Evolutionary conservation across 2,113 vertebrate genomes (phyloP).

Genomic region (Vanacampus margaritifer): DNA sequence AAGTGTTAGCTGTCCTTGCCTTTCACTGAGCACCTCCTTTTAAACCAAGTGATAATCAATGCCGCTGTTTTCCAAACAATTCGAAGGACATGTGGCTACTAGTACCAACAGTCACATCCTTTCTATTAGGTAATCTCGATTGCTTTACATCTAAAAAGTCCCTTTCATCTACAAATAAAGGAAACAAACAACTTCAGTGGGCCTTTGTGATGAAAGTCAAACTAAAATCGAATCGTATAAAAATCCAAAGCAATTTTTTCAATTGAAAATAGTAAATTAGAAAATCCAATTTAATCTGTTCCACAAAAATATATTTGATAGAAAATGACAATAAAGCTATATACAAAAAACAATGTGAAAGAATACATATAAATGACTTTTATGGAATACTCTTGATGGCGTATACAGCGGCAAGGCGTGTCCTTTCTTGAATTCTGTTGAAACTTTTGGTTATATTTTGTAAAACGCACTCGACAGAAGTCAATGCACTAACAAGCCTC

Average conservation of each 20-base stretch:
- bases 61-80: too few species aligned
- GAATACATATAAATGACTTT: neutral
- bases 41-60: constrained; percentile 45
- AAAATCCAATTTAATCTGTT: neutral
- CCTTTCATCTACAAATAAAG: neutral
- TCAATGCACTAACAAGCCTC: neutral
- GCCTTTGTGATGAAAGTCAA: neutral
- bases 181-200: neutral
- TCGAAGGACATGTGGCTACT: constrained; percentile 5
- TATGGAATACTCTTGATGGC: neutral
- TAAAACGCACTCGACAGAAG: neutral
- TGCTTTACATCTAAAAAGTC: neutral
- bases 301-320: neutral
- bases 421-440: too few species aligned
- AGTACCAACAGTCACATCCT: constrained; percentile 12
- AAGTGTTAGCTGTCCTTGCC: constrained; percentile 31
- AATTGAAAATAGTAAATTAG: neutral
- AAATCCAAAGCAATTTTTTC: neutral
- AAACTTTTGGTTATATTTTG: neutral
- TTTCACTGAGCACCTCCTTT: constrained; percentile 48
- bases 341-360: neutral
- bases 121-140: neutral
- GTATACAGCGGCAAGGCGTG: neutral
- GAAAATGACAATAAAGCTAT: neutral
- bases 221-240: neutral